These are phyloP conservation scores for Eucriotettix oculatus DNA, from an alignment of 2,888 invertebrate species.

Conservation along the genomic window DNA sequence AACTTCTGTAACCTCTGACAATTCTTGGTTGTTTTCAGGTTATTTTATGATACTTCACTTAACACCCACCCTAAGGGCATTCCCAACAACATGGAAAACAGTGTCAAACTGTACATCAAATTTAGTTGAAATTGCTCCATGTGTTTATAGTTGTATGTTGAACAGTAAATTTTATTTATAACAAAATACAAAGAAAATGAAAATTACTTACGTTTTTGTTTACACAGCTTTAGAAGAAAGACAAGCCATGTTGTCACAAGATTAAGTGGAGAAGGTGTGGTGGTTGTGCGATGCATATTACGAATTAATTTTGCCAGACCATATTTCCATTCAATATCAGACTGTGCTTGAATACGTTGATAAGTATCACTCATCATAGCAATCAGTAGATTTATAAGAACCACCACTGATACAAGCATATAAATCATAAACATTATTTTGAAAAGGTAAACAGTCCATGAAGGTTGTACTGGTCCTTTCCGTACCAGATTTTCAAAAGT, in stretches of 20 bases:
- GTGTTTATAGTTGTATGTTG: too few relatives aligned
- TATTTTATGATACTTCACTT: too few relatives aligned
- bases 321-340: slow-evolving; percentile 99
- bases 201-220: slow-evolving; percentile 26
- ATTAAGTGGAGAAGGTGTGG: slow-evolving; percentile 95
- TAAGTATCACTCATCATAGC: slow-evolving; percentile 99
- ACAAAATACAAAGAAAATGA: too few relatives aligned
- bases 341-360: slow-evolving; percentile 97
- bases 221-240: slow-evolving; percentile 67
- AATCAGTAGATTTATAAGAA: slow-evolving; percentile 96
- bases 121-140: too few relatives aligned
- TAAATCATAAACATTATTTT: slow-evolving; percentile 76
- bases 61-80: too few relatives aligned
- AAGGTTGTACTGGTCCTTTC: slow-evolving; percentile 37
- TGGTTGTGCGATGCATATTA: slow-evolving; percentile 95
- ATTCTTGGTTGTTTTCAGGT: too few relatives aligned
- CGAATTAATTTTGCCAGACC: slow-evolving; percentile 94
- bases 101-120: too few relatives aligned
- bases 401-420: slow-evolving; percentile 95
- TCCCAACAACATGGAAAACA: too few relatives aligned
- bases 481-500: slow-evolving; percentile 69
- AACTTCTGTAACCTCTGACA: too few relatives aligned
- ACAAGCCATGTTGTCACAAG: slow-evolving; percentile 87
- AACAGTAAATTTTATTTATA: too few relatives aligned
- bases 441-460: slow-evolving; percentile 74